Base-by-base conservation (phyloP, 2,113 vertebrate species). In the Ailurus styani region DNA sequence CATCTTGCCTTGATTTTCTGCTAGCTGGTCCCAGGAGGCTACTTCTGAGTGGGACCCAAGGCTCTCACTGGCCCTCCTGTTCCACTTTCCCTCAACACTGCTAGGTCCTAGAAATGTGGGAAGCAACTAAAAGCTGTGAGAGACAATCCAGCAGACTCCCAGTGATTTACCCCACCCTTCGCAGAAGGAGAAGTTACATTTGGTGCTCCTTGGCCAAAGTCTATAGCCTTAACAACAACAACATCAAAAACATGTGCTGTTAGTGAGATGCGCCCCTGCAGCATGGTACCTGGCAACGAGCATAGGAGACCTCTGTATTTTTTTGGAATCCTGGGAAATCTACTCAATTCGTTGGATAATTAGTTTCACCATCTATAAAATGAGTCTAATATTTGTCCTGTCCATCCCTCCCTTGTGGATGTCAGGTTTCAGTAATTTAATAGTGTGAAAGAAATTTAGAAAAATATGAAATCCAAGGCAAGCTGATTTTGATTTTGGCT, bases 161-260 rank as follows among this genome's bases (percentile, higher is more conserved):
- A 7, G 34, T 17, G 42, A 27, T 15, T 45, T 45, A 72, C 4
- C 20, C 37, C 9, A 31, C 15, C 12, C 21, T 83, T 92, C 23
- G 23, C 31, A 66, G 47, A 40, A 68, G 72, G 40, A 79, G 52
- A 60, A 57, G 23, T 75, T 40, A 75, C 0, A 31, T 3, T n/a
- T 55, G n/a, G 40, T 37, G 15, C 5, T 37, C 45, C 52, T 42
- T 40, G n/a, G 31, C 23, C 21, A 21, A n/a, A 42, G 31, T 47
- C 8, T 62, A 6, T 21, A 52, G 68, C 20, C 55, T 81, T 75
- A 50, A 12, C 4, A 14, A 21, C 68, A 45, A 6, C n/a, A n/a
- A n/a, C n/a, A n/a, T n/a, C 20, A 27, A 27, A 60, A 60, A 27
- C 34, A 0, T 2, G 37, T 15, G 23, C 23, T 18, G 0, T n/a